Base-by-base conservation (phyloP, 1,140 invertebrate species). In the Drosophila pandora region DNA sequence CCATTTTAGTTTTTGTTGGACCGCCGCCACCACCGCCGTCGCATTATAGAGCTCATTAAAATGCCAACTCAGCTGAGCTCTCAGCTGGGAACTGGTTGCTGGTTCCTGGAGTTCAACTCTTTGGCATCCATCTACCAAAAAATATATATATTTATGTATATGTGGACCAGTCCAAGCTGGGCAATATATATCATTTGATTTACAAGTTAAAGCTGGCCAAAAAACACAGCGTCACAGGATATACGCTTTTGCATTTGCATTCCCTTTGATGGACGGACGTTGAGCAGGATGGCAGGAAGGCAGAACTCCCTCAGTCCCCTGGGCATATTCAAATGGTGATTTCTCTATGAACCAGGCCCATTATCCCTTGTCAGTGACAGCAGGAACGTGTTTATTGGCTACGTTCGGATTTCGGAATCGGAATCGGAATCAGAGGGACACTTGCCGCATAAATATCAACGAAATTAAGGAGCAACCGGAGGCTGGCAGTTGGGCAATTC, bases 361-460 rank as follows among this genome's bases (percentile, higher is more conserved):
- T 85, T 85, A 85, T 85, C 81, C 81, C 81, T 85, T 85, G 81
- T 85, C 81, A 85, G 81, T 85, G 81, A 65, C 80, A 83, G 71
- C 61, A 75, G 53, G 81, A 83, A 84, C 76, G 81, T 84, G 81
- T 84, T 84, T 85, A 84, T 84, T 84, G 82, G 82, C 80, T 80
- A 45, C 56, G 70, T 58, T 75, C 65, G 54, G 55, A 64, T 43
- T 43, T 41, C 32, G 8, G 39, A 13, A 17, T 41, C 39, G n/a
- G 39, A n/a, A 10, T 43, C 41, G 41, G 41, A 43, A 17, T 43
- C 41, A 7, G 41, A 43, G 63, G 75, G 78, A 85, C 82, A 85
- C 76, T 87, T 78, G 82, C 78, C 82, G 79, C 83, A 87, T 87
- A 87, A 87, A 88, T 87, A 87, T 88, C 83, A 88, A 87, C 82